These are phyloP conservation scores for Heliconius nattereri DNA, from an alignment of 1,140 invertebrate species.

Conservation along the genomic window DNA sequence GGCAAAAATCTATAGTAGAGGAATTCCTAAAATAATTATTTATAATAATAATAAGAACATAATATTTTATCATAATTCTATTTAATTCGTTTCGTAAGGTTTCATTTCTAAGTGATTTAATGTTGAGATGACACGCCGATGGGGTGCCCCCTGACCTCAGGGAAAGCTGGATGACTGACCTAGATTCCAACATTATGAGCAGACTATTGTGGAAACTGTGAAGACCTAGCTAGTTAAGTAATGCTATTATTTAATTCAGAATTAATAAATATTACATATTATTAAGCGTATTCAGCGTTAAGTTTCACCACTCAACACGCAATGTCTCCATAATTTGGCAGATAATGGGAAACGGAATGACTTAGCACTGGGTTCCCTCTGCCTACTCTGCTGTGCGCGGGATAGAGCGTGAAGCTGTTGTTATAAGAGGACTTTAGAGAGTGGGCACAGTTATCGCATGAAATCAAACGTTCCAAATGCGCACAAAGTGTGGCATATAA, in stretches of 20 bases:
- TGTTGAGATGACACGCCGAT: slow-evolving; percentile 34
- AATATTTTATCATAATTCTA: not conserved
- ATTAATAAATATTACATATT: no score
- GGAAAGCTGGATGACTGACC: slow-evolving; percentile 41
- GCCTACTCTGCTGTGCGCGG: no score
- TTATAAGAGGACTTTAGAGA: not conserved
- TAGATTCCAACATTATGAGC: not conserved
- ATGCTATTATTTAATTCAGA: not conserved
- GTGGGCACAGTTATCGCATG: not conserved
- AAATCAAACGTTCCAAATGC: not conserved
- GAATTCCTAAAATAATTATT: not conserved
- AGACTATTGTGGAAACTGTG: not conserved
- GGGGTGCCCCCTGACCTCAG: slow-evolving; percentile 48
- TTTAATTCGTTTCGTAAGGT: slow-evolving; percentile 40
- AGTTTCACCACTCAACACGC: no score
- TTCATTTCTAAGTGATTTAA: slow-evolving; percentile 37
- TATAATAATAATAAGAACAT: not conserved
- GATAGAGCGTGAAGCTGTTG: no score
- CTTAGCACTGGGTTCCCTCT: no score
- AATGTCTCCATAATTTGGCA: no score
- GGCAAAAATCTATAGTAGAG: not conserved
- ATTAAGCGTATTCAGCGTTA: no score
- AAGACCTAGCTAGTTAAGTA: not conserved
- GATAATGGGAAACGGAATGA: no score
- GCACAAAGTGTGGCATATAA: not conserved